Evolutionary conservation across 2,888 invertebrate species (phyloP), one percentile per base, ranked within the genome.

Genomic region (Drosophila diplacantha): DNA sequence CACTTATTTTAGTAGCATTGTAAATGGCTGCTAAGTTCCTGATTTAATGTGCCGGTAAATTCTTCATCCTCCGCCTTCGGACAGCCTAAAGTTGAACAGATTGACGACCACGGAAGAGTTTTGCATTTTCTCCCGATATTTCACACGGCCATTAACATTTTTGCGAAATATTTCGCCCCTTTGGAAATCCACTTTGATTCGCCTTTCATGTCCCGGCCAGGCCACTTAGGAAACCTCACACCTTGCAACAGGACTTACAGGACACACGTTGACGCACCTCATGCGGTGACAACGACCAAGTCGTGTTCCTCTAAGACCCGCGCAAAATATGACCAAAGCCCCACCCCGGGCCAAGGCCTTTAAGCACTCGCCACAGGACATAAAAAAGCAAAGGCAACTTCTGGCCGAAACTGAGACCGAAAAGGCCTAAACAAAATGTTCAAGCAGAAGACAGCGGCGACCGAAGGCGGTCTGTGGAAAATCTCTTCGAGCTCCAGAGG

Each of bases 281-380:
- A 77, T 81, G 77, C 77, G 72, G 77, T 69, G 77, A 74, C 74
- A 81, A 66, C 61, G 73, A 56, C 44, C 52, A 34, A 22, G 46
- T 64, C 37, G 34, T 64, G 34, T 64, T 44, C 14, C 49, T 41
- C 51, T 72, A 72, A 79, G 59, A 67, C 70, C 76, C 67, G 50
- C 62, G 71, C 64, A 49, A 74, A 80, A 78, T 81, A 79, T 80
- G 76, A 81, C 79, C 80, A 83, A 55, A 53, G 58, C 41, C 58
- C 43, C 47, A 41, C n/a, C 41, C 41, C n/a, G 47, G 37, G 44
- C 58, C n/a, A 82, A 81, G 81, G 80, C 83, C 83, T 81, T 81
- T 81, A 83, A 81, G 82, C 73, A 77, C 77, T 73, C 82, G 70
- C 81, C 81, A 61, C 80, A 76, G 80, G 83, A 81, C 83, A 62